phyloP scores from a whole-genome alignment of 2,113 vertebrate genomes.

The Pedionomus torquatus region DNA sequence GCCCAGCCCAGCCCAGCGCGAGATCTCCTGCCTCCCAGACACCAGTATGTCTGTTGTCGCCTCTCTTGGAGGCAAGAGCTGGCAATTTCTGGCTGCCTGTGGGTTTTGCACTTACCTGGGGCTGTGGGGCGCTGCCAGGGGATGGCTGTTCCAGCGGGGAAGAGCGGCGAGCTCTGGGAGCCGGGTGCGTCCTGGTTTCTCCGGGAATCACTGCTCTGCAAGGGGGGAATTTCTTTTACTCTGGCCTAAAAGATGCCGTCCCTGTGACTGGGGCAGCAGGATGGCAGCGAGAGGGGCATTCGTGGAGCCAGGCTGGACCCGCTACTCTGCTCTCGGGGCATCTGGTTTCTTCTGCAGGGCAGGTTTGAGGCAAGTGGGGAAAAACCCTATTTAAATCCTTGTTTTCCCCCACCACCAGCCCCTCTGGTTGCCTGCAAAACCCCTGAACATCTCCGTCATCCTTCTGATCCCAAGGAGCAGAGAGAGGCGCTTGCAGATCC shows the following conservation, averaged over 20 bases:
- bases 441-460: background rate
- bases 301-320: background rate
- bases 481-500: background rate
- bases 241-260: fast-evolving
- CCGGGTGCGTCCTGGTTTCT: background rate
- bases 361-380: background rate
- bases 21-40: background rate
- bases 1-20: background rate
- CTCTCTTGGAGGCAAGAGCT: background rate
- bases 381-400: background rate
- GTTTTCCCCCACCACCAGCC: background rate
- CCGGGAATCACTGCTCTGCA: background rate
- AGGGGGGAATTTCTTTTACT: background rate
- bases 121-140: background rate
- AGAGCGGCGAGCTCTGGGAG: background rate
- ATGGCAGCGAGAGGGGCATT: background rate
- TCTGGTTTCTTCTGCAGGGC: background rate
- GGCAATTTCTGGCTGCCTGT: fast-evolving
- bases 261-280: background rate
- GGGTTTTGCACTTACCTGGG: background rate
- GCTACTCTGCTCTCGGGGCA: background rate
- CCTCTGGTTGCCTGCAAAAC: background rate
- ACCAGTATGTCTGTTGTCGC: fast-evolving
- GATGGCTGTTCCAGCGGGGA: fast-evolving
- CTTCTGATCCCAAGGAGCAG: background rate